Evolutionary conservation across 2,113 vertebrate genomes (phyloP).

Genomic region (Bujurquina vittata): DNA sequence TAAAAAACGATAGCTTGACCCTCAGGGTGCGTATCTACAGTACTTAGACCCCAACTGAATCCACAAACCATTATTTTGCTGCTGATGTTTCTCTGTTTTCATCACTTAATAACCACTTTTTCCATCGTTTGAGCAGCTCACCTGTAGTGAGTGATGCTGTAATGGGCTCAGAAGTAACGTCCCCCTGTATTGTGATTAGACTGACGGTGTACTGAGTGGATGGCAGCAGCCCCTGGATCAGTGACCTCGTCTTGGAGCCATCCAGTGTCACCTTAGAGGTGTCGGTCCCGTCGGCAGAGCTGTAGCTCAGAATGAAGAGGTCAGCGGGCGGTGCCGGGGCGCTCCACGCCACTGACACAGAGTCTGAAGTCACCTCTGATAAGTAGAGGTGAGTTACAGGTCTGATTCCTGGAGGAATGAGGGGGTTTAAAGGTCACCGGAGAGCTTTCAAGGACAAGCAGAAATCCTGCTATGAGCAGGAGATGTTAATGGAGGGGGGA

Average conservation of each 20-base stretch:
- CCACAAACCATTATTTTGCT: neutral
- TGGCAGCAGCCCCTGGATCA: slow-evolving; percentile 86
- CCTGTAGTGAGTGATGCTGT: slow-evolving; percentile 91
- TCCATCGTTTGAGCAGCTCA: slow-evolving; percentile 69
- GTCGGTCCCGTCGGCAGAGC: slow-evolving; percentile 82
- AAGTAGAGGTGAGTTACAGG: slow-evolving; percentile 94
- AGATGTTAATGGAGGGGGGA: neutral
- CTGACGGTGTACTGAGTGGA: slow-evolving; percentile 90
- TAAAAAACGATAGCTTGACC: neutral
- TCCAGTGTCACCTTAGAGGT: slow-evolving; percentile 87
- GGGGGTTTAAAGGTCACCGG: slow-evolving; percentile 50
- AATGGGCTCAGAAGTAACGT: slow-evolving; percentile 87
- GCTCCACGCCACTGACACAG: slow-evolving; percentile 90
- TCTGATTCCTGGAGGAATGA: slow-evolving; percentile 86
- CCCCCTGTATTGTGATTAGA: slow-evolving; percentile 89
- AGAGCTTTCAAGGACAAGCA: slow-evolving; percentile 41
- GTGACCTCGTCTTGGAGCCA: slow-evolving; percentile 86
- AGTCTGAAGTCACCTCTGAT: slow-evolving; percentile 92
- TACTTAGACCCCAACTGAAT: neutral
- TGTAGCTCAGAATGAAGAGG: slow-evolving; percentile 90
- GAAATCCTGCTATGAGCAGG: neutral
- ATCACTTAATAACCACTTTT: neutral
- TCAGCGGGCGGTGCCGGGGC: slow-evolving; percentile 93
- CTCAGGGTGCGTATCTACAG: neutral
- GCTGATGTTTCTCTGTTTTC: neutral